These are phyloP conservation scores for Tetrax tetrax DNA, from an alignment of 2,113 vertebrate genomes.

Conservation along the genomic window DNA sequence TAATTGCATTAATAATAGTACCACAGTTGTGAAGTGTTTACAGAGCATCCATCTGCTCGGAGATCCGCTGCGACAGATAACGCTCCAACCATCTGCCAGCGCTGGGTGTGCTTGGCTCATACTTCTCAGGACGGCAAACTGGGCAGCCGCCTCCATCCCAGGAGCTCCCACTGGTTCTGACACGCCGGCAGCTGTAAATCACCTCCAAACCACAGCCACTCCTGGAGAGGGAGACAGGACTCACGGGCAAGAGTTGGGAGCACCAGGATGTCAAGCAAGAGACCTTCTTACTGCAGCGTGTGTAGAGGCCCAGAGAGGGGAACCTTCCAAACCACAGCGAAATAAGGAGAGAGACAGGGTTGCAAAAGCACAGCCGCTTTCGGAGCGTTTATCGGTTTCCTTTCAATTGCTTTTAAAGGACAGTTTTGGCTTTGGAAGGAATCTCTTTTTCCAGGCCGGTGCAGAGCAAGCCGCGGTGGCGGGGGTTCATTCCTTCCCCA, in stretches of 20 bases:
- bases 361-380: background rate
- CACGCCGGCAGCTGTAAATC: background rate
- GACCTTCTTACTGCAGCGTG: background rate
- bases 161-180: background rate
- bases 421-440: background rate
- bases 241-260: background rate
- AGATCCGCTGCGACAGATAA: background rate
- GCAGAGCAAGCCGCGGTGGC: too few species aligned
- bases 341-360: background rate
- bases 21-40: background rate
- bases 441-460: background rate
- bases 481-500: background rate
- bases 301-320: background rate
- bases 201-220: background rate
- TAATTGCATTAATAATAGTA: constrained; percentile 14
- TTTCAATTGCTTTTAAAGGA: background rate
- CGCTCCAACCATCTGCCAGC: background rate
- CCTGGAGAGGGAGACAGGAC: background rate
- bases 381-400: background rate
- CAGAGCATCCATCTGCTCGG: constrained; percentile 5
- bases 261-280: background rate
- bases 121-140: background rate
- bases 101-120: background rate
- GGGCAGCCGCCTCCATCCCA: background rate
- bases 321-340: background rate